These are phyloP conservation scores for Amphiprion clarkii DNA, from an alignment of 2,797 vertebrate genomes.

Conservation along the genomic window DNA sequence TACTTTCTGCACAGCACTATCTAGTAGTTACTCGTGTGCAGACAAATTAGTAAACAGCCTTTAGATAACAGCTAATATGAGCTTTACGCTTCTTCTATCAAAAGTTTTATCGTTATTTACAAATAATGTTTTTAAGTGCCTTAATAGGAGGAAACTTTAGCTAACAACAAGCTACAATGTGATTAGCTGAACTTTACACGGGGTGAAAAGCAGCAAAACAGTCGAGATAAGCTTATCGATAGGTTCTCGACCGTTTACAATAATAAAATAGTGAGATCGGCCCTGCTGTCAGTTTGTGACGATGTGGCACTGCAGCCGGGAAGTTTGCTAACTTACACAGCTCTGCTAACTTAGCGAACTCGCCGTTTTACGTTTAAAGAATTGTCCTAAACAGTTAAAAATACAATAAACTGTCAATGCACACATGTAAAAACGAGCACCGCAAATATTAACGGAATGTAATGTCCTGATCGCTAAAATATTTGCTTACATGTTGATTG, in stretches of 20 bases:
- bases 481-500: slow-evolving; percentile 72
- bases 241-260: background rate
- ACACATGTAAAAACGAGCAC: accelerated
- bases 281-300: slow-evolving; percentile 50
- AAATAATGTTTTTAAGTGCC: no score
- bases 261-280: background rate
- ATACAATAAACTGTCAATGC: accelerated
- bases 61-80: accelerated
- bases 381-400: accelerated
- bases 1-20: background rate
- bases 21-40: background rate
- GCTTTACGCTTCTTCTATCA: background rate
- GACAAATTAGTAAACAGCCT: background rate
- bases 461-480: slow-evolving; percentile 7
- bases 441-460: accelerated
- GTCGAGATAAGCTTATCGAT: background rate
- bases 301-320: slow-evolving; percentile 72
- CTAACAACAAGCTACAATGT: background rate
- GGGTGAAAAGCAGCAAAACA: background rate
- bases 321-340: slow-evolving; percentile 65
- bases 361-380: background rate
- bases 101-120: background rate
- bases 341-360: slow-evolving; percentile 1
- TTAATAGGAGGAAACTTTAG: no score
- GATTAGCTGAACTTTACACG: background rate